phyloP scores from a whole-genome alignment of 2,888 invertebrate genomes.

The Epirrhoe tristata region DNA sequence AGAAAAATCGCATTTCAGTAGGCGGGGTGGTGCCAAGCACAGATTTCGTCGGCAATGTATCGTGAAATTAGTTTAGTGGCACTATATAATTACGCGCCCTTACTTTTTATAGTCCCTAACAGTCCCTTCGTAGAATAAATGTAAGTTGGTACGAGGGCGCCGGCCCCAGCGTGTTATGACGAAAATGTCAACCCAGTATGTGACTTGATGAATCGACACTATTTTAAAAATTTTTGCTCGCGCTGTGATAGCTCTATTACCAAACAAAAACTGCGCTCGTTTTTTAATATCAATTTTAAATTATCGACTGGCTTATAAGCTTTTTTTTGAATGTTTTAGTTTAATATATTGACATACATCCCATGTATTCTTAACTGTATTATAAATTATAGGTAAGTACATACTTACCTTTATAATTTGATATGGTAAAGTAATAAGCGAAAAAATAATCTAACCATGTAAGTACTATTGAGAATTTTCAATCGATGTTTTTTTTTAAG shows the following conservation, averaged over 20 bases:
- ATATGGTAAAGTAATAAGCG: no score
- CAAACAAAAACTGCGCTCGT: conserved; percentile 33
- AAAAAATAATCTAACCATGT: no score
- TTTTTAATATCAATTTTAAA: conserved; percentile 1
- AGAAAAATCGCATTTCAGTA: conserved; percentile 78
- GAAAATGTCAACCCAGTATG: conserved; percentile 83
- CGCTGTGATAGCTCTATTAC: conserved; percentile 53
- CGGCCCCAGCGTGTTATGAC: conserved; percentile 76
- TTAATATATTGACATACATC: no score
- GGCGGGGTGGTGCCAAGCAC: conserved; percentile 82
- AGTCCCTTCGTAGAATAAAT: conserved; percentile 36
- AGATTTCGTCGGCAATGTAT: conserved; percentile 85
- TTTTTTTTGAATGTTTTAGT: no score
- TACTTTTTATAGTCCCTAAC: conserved; percentile 77
- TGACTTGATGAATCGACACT: conserved; percentile 83
- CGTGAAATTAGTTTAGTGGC: conserved; percentile 86
- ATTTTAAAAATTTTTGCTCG: conserved; percentile 73
- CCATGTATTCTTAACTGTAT: no score
- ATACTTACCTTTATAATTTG: no score
- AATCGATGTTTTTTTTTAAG: no score
- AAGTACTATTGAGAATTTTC: no score
- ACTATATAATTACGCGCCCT: conserved; percentile 84
- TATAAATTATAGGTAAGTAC: no score
- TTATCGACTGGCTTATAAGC: neutral
- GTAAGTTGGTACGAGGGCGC: conserved; percentile 50